Base-by-base conservation (phyloP, 2,113 vertebrate genomes). In the Sinocyclocheilus grahami region DNA sequence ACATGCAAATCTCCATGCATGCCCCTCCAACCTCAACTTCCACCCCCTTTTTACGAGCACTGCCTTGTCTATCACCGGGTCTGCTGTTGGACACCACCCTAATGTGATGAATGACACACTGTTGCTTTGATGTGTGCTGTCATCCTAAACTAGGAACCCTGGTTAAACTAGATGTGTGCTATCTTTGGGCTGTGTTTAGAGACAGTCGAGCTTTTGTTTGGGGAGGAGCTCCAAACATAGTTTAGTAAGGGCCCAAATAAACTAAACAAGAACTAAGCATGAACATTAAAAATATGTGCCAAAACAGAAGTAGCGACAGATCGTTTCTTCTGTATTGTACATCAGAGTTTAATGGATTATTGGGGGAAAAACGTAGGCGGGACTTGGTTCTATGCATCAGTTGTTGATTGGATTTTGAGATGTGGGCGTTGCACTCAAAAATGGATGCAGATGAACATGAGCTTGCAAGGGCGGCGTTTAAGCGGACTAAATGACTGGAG, bases 1-100 rank as follows among this genome's bases (percentile, higher is more conserved):
- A 69, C n/a, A 88, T 62, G 79, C 71, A 85, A 77, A 85, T 88
- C 77, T 48, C 58, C 67, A 39, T 63, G 46, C 77, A 30, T 67
- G 37, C 4, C 18, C 13, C 78, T 81, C 48, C 62, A 62, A 71
- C 10, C 46, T 42, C 42, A 20, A 67, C 76, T 58, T 39, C 85
- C 77, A 60, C 53, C 53, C 65, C n/a, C 58, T 62, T 27, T 48
- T 53, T 27, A 27, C 39, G 62, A 78, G 27, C 30, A 30, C 12
- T 24, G 48, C 76, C 12, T 27, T 67, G 20, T 55, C 48, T 27
- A 30, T 67, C 76, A 85, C 12, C 0, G 14, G 8, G 37, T 37
- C 53, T 58, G 33, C 53, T 37, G 74, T 10, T 63, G 37, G 14
- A 22, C 67, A 71, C 6, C 60, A 83, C 51, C 30, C 48, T 37